A percentile compares a stretch with the other conserved stretches of the same genome.
Conservation (phyloP, 2,797 vertebrate genomes). For the Mormyrops attenuatus region DNA sequence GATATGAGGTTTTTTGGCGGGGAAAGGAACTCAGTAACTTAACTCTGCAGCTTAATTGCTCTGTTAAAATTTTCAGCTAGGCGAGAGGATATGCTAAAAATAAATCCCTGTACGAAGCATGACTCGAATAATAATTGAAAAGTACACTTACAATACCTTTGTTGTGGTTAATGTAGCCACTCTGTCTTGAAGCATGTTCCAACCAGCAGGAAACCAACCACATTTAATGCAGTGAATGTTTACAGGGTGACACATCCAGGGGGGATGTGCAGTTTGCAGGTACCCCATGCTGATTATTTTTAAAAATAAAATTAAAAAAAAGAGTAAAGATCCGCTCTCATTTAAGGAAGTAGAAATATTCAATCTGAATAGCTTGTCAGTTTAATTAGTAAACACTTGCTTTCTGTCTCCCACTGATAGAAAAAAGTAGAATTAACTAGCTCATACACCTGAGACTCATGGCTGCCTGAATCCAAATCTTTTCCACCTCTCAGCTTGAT, state of each 20-base stretch:
- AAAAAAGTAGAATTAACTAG: background rate
- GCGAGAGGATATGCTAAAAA: background rate
- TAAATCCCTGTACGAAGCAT: background rate
- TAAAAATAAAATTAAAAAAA: background rate
- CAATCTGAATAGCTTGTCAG: background rate
- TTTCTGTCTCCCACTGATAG: background rate
- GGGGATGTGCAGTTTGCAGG: background rate
- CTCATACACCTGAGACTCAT: background rate
- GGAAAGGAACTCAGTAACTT: background rate
- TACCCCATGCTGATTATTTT: background rate
- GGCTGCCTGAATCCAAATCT: background rate
- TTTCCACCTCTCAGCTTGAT: background rate
- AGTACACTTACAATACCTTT: background rate
- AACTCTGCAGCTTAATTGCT: background rate
- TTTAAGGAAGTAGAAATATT: background rate
- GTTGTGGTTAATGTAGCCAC: background rate
- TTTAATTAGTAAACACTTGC: background rate
- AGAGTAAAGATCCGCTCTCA: background rate
- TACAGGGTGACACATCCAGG: no score
- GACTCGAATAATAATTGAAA: background rate
- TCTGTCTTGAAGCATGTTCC: background rate
- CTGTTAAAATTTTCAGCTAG: background rate
- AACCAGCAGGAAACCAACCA: background rate
- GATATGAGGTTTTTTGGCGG: background rate
- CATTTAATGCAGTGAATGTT: background rate